phyloP scores from a whole-genome alignment of 2,797 vertebrate genomes.

The Syncerus caffer region DNA sequence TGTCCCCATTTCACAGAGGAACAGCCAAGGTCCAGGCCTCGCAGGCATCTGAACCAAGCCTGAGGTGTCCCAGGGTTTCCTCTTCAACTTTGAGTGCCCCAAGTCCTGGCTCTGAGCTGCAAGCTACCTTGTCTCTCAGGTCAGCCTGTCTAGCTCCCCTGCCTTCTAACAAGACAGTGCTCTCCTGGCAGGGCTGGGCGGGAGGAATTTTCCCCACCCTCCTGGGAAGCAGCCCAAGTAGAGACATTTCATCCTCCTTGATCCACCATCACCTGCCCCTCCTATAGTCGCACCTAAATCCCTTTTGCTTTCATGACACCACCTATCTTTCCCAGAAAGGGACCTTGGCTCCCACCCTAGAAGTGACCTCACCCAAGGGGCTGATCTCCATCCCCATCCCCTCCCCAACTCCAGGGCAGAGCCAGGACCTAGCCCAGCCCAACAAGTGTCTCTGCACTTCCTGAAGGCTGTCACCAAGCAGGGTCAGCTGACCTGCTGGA shows the following conservation, averaged over 20 bases:
- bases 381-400: background rate
- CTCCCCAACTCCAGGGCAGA: background rate
- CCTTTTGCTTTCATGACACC: background rate
- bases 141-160: background rate
- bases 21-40: background rate
- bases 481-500: background rate
- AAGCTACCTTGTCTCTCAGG: background rate
- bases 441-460: background rate
- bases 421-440: background rate
- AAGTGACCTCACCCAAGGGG: background rate
- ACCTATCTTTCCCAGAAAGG: conserved; percentile 19
- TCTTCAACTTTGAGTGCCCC: background rate
- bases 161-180: background rate
- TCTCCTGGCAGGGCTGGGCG: background rate
- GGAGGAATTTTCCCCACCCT: background rate
- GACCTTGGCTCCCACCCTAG: background rate
- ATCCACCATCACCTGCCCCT: background rate
- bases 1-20: background rate
- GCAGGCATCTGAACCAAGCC: background rate
- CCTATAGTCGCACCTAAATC: background rate
- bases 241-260: background rate
- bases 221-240: background rate
- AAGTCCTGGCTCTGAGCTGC: background rate
- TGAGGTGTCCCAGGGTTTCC: background rate
- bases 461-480: background rate